Conservation (phyloP, 1,140 invertebrate species). For the Drosophila parvula region DNA sequence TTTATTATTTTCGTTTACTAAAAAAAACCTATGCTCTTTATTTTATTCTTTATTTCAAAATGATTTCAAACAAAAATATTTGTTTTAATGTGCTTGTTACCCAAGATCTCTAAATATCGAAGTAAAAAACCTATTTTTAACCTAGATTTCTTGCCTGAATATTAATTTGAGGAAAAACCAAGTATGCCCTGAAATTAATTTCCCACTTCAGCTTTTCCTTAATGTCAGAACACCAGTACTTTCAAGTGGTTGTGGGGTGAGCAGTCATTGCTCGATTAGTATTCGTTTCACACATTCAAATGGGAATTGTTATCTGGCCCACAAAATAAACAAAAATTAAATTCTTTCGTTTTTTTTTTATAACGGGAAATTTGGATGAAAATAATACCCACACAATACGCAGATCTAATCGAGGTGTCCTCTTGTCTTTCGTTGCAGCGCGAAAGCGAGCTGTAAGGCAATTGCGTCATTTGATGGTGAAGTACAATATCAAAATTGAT, state of each 20-base stretch:
- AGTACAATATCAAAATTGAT: conserved; percentile 79
- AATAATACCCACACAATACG: neutral
- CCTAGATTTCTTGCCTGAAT: neutral
- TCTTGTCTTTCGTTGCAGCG: conserved; percentile 45
- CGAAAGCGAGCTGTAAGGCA: conserved; percentile 67
- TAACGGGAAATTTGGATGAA: conserved; percentile 16
- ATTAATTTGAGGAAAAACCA: neutral
- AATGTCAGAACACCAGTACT: conserved; percentile 21
- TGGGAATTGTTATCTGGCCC: conserved; percentile 41
- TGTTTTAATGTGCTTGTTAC: too few relatives aligned
- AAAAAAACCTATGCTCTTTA: too few relatives aligned
- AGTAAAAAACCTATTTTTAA: neutral
- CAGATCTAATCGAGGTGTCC: neutral
- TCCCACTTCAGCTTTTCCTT: neutral
- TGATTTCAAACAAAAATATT: too few relatives aligned
- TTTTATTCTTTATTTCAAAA: too few relatives aligned
- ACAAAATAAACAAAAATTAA: conserved; percentile 43
- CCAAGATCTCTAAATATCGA: too few relatives aligned
- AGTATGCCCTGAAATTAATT: conserved; percentile 10
- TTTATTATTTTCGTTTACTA: too few relatives aligned
- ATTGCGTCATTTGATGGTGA: conserved; percentile 72
- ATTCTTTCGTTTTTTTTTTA: conserved; percentile 37
- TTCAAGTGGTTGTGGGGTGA: conserved; percentile 36
- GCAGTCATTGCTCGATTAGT: conserved; percentile 3
- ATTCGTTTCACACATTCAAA: conserved; percentile 16